Percentiles rank a stretch among this genome's conserved stretches.
phyloP scores from a whole-genome alignment of 2,113 vertebrate species.

The Neolamprologus variostigma region DNA sequence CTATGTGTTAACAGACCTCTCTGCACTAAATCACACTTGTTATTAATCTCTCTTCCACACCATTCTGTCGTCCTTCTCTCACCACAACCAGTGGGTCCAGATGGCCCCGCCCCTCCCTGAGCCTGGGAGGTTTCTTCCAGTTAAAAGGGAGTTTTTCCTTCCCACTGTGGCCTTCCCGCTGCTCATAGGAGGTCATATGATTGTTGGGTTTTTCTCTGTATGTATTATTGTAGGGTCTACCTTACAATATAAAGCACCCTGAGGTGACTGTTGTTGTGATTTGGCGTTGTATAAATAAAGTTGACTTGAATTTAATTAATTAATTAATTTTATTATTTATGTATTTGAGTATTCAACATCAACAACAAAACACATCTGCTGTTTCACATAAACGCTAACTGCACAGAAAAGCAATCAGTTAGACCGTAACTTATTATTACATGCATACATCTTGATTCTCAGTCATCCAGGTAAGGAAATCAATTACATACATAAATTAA shows the following conservation, averaged over 20 bases:
- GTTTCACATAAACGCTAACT: not conserved
- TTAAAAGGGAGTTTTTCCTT: not conserved
- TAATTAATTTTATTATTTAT: rapidly evolving
- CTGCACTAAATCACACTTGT: not conserved
- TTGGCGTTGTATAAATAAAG: not conserved
- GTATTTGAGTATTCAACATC: not conserved
- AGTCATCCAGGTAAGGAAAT: not conserved
- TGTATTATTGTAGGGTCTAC: not conserved
- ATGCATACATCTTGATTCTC: not conserved
- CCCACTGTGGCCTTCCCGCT: not conserved
- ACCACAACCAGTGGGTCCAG: not conserved
- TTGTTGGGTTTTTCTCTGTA: not conserved
- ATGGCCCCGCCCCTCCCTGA: not conserved
- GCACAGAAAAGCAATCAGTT: not conserved
- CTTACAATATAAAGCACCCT: not conserved
- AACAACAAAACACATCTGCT: not conserved
- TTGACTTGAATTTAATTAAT: not conserved
- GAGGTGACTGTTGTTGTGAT: not conserved
- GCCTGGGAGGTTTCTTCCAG: not conserved
- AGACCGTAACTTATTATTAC: not conserved
- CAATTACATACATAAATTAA: not conserved
- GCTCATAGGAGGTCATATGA: not conserved
- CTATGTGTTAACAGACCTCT: not conserved
- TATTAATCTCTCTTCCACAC: not conserved
- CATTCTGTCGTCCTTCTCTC: not conserved